phyloP scores from a whole-genome alignment of 2,113 vertebrate species.

The Chionodraco myersi region DNA sequence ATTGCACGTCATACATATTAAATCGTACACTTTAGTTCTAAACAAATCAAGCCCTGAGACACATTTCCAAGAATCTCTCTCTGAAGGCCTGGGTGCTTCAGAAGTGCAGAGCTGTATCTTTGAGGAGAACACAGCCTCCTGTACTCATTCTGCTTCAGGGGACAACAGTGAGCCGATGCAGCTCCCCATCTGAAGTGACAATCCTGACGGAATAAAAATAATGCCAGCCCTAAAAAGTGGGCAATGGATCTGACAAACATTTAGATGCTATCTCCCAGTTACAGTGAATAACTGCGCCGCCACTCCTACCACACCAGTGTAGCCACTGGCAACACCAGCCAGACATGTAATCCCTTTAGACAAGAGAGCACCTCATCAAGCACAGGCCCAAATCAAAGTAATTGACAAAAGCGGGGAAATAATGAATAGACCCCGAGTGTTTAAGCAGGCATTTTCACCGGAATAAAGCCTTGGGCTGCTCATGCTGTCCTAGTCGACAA shows the following conservation, averaged over 20 bases:
- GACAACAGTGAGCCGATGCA: slow-evolving; percentile 75
- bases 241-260: slow-evolving; percentile 85
- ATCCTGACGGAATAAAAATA: slow-evolving; percentile 84
- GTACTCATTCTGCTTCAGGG: slow-evolving; percentile 74
- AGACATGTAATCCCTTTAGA: slow-evolving; percentile 83
- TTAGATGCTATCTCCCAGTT: slow-evolving; percentile 85
- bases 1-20: slow-evolving; percentile 22
- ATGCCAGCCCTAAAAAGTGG: slow-evolving; percentile 76
- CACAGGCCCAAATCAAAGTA: slow-evolving; percentile 82
- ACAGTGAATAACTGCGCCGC: slow-evolving; percentile 75
- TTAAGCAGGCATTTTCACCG: slow-evolving; percentile 37
- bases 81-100: slow-evolving; percentile 51
- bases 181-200: slow-evolving; percentile 81
- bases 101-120: slow-evolving; percentile 57
- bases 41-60: slow-evolving; percentile 27
- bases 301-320: slow-evolving; percentile 70
- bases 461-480: slow-evolving; percentile 13
- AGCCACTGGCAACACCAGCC: slow-evolving; percentile 82
- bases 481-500: slow-evolving; percentile 2
- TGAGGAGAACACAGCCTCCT: slow-evolving; percentile 61
- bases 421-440: slow-evolving; percentile 67
- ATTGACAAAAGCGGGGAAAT: slow-evolving; percentile 79
- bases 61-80: slow-evolving; percentile 44
- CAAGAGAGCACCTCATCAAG: slow-evolving; percentile 82
- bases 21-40: slow-evolving; percentile 28